Base-by-base conservation (phyloP, 2,888 invertebrate genomes). In the Brachyptera risi region DNA sequence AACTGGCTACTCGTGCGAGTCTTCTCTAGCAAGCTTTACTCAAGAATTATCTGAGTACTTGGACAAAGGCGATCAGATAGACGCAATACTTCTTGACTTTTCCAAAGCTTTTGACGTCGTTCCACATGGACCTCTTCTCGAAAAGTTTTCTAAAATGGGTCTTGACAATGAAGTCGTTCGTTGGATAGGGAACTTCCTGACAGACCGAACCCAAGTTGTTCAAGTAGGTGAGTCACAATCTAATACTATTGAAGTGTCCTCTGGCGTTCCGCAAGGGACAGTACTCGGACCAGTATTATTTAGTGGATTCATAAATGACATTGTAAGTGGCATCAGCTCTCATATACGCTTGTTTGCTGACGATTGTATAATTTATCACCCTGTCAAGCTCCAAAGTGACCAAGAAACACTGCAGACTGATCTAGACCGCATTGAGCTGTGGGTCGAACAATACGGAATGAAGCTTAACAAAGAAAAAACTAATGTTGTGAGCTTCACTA, bases 261-360 rank as follows among this genome's bases (percentile, higher is more conserved):
- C 49, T 49, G 49, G 49, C 4, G 26, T 49, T 13, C 17, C 49
- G n/a, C 49, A 49, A 26, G 49, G 49, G 1, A 49, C 24, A 24
- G 49, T 49, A 24, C n/a, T 49, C n/a, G 49, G 49, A 15, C 49
- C 49, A 23, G 24, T 23, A n/a, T n/a, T 23, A n/a, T 49, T 49
- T 24, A 49, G 21, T 49, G 49, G 24, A 2, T 49, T 24, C 15
- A 49, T 49, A 23, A 49, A 49, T 13, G 49, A 49, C 49, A 15
- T 49, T 23, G 13, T 24, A 2, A 26, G 11, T 5, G 49, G 23
- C 2, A 49, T 49, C 9, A 21, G 3, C 15, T 23, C 49, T 9
- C n/a, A n/a, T n/a, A n/a, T n/a, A n/a, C n/a, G n/a, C n/a, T n/a
- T n/a, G n/a, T n/a, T n/a, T n/a, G 51, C 35, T 15, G 51, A 51